Base-by-base conservation (phyloP, 2,797 vertebrate genomes). In the Buceros bicornis region DNA sequence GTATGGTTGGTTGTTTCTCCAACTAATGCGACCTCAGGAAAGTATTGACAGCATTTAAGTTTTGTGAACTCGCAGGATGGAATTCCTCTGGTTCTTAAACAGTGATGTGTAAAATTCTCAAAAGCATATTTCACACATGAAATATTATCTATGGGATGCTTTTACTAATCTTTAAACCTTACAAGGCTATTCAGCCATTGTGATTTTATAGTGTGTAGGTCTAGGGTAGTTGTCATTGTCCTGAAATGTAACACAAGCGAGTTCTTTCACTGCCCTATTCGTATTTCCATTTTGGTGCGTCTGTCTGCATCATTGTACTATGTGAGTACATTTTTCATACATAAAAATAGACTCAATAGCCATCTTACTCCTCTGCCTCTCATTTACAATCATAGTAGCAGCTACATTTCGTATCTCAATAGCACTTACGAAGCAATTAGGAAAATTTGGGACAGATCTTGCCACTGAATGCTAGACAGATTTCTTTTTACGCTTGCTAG, bases 301-400 rank as follows among this genome's bases (percentile, higher is more conserved):
- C 94, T 94, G 69, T 85, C 87, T 82, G 64, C 89, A 92, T 92
- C 64, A 81, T 77, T 85, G 90, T 93, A 93, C 78, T 93, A 84
- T 0, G 1, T 0, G 6, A 92, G 66, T 51, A 40, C 93, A 47
- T 93, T 94, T 96, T 82, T 94, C 78, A 31, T 80, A 82, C 81
- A 93, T 97, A 95, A 96, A 97, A 95, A 96, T 94, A 97, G 93
- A 87, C 33, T 95, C 95, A 92, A 80, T 94, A 93, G 90, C 88
- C 65, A 58, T 91, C 90, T 95, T 97, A 82, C 73, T 95, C 93
- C 77, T 88, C 85, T 95, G 79, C 78, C 78, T 97, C 95, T 94
- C 87, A 56, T 93, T 93, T 94, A 90, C 78, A 85, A 96, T 94
- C 89, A 93, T 94, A 91, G 53, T 78, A 92, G 83, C 94, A 95